Evolutionary conservation across 1,140 invertebrate species (phyloP).

Genomic region (Arion vulgaris): DNA sequence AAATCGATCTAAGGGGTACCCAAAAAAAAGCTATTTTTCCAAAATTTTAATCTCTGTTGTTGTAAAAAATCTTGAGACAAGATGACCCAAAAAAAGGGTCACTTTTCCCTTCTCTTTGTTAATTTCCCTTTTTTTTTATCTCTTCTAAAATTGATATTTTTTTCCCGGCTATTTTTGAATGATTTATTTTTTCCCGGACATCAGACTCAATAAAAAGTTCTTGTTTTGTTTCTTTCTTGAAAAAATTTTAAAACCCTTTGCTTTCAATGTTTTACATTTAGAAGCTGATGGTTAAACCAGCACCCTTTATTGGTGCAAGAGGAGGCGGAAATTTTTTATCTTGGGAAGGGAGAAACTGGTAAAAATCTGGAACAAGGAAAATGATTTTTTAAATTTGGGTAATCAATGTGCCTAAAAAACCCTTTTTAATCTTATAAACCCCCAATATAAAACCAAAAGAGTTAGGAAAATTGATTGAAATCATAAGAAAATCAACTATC

Average conservation of each 20-base stretch:
- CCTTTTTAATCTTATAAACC: too few relatives aligned
- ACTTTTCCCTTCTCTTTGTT: constrained; percentile 16
- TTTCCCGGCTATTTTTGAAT: constrained; percentile 6
- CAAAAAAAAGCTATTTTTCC: constrained; percentile 67
- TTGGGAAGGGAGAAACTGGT: constrained; percentile 33
- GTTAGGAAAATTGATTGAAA: too few relatives aligned
- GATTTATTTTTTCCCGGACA: constrained; percentile 1
- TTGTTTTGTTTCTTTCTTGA: background rate
- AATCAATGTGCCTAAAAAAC: too few relatives aligned
- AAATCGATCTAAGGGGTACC: too few relatives aligned
- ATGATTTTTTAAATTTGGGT: too few relatives aligned
- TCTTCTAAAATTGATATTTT: constrained; percentile 23
- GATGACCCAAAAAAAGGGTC: constrained; percentile 65
- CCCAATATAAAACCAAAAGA: too few relatives aligned
- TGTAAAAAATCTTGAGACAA: constrained; percentile 64
- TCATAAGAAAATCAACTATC: too few relatives aligned
- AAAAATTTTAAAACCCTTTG: background rate
- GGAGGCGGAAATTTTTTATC: constrained; percentile 16
- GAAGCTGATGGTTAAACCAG: background rate
- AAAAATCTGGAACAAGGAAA: constrained; percentile 27
- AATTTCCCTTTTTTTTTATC: constrained; percentile 11
- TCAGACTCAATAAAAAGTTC: background rate
- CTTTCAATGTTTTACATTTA: background rate
- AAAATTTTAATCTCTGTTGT: constrained; percentile 63
- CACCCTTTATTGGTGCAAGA: constrained; percentile 34